Percentiles rank a stretch among this genome's conserved stretches.
Evolutionary conservation across 1,140 invertebrate species (phyloP).

Genomic region (Euwallacea fornicatus): DNA sequence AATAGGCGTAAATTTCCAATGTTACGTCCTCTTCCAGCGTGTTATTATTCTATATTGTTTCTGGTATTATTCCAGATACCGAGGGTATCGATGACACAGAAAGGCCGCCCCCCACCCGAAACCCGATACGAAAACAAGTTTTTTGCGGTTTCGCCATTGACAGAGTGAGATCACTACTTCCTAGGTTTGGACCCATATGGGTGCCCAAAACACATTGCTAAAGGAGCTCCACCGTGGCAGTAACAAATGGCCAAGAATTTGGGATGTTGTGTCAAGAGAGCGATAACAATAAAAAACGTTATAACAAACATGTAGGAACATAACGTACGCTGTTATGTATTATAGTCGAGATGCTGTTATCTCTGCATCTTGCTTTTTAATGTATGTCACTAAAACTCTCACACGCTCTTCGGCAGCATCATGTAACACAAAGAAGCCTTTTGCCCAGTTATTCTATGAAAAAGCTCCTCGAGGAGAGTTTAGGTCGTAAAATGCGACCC

Average conservation of each 20-base stretch:
- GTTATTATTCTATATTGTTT: not conserved
- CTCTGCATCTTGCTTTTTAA: constrained; percentile 20
- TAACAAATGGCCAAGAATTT: no score
- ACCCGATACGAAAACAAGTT: constrained; percentile 10
- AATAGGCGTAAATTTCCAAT: no score
- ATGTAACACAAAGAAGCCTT: constrained; percentile 14
- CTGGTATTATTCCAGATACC: not conserved
- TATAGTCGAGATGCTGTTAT: constrained; percentile 15
- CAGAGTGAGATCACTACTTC: not conserved
- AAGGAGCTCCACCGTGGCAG: no score
- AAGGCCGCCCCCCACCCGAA: not conserved
- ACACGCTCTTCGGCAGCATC: constrained; percentile 23
- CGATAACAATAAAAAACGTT: constrained; percentile 20
- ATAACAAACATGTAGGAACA: constrained; percentile 9
- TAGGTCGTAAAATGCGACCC: constrained; percentile 21
- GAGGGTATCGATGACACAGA: not conserved
- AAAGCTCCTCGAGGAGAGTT: constrained; percentile 7
- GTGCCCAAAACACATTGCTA: no score
- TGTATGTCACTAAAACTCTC: constrained; percentile 18
- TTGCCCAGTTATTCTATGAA: constrained; percentile 11
- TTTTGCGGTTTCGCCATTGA: not conserved
- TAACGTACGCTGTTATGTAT: constrained; percentile 9
- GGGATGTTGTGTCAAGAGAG: not conserved
- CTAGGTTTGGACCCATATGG: not conserved
- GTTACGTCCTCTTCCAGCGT: no score